Conservation (phyloP, 2,888 invertebrate genomes). For the Ichneumon xanthorius region DNA sequence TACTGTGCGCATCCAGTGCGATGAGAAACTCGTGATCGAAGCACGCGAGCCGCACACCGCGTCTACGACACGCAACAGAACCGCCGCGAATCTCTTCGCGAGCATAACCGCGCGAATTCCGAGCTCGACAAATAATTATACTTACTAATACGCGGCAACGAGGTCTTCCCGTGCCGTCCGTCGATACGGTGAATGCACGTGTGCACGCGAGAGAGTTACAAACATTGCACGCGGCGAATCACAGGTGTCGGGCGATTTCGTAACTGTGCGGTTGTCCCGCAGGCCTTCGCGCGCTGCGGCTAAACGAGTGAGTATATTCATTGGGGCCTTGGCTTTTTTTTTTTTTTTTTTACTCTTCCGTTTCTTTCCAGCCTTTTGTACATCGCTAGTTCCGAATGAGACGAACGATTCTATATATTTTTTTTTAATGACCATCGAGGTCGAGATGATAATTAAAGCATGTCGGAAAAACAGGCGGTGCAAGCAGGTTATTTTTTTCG, state of each 20-base stretch:
- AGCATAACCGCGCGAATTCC: background rate
- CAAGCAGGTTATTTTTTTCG: background rate
- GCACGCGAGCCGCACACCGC: constrained; percentile 5
- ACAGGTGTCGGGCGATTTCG: constrained; percentile 54
- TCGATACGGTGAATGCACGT: constrained; percentile 10
- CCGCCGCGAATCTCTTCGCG: constrained; percentile 18
- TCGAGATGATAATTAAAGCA: background rate
- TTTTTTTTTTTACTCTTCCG: background rate
- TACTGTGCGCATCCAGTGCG: background rate
- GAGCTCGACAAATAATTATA: constrained; percentile 27
- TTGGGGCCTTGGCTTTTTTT: constrained; percentile 24
- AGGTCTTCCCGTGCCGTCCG: background rate
- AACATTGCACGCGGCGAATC: constrained; percentile 12
- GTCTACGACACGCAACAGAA: background rate
- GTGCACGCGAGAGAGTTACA: constrained; percentile 20
- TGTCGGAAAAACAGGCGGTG: background rate
- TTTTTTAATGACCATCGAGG: background rate
- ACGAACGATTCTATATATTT: background rate
- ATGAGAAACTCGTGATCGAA: constrained; percentile 20
- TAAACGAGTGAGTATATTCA: constrained; percentile 36
- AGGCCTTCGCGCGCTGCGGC: constrained; percentile 38
- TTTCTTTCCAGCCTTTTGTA: constrained; percentile 7
- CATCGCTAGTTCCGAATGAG: background rate
- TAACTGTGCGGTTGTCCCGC: constrained; percentile 35
- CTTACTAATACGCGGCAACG: background rate